Conservation (phyloP, 2,797 vertebrate genomes). For the Tapera naevia region DNA sequence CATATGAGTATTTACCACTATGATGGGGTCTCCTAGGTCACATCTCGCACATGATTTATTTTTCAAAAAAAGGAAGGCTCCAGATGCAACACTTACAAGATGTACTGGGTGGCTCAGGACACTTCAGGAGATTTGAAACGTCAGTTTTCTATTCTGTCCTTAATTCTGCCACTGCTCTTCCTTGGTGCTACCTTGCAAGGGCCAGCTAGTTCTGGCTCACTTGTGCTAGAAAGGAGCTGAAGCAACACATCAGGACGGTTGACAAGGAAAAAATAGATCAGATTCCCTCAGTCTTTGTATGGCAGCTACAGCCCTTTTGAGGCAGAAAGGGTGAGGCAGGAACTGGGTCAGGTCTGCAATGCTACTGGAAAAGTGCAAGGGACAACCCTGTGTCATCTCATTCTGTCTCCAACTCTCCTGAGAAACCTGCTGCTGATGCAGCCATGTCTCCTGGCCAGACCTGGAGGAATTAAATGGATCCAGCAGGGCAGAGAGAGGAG, state of each 20-base stretch:
- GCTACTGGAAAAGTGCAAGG: background rate
- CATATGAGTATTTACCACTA: rapidly evolving
- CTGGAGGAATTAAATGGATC: background rate
- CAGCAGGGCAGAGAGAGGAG: background rate
- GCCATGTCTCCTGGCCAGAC: background rate
- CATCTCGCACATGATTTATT: background rate
- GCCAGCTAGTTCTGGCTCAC: background rate
- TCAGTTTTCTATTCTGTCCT: background rate
- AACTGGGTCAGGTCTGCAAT: rapidly evolving
- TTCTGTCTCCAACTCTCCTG: background rate
- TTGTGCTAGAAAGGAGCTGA: background rate
- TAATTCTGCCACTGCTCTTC: background rate
- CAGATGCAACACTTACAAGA: background rate
- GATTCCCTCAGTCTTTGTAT: background rate
- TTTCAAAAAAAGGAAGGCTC: background rate
- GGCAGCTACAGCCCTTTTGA: background rate
- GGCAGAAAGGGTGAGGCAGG: background rate
- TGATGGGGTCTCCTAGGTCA: background rate
- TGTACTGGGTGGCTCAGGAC: background rate
- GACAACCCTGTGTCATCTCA: background rate
- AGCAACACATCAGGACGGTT: background rate
- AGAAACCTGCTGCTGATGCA: background rate
- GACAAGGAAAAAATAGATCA: background rate
- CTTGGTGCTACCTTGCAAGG: background rate
- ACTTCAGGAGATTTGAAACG: background rate